Conservation (phyloP, 2,888 invertebrate species). For the Melipona bicolor region DNA sequence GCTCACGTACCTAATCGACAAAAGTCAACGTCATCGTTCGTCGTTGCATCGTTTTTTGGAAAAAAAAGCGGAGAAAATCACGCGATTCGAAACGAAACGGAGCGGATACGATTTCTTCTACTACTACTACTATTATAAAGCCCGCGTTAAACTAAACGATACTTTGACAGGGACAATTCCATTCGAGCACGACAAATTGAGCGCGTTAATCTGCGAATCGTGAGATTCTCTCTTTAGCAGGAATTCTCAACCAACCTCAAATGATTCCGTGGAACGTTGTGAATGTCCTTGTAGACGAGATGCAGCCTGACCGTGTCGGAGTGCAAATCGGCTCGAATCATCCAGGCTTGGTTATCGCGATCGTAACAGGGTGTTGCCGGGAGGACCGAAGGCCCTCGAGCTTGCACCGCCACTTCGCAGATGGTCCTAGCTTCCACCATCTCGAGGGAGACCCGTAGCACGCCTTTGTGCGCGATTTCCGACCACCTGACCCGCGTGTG, state of each 20-base stretch:
- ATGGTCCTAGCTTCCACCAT: conserved; percentile 90
- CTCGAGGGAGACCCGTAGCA: conserved; percentile 89
- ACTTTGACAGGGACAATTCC: too few relatives aligned
- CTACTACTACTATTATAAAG: too few relatives aligned
- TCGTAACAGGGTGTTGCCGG: conserved; percentile 90
- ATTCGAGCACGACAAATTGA: too few relatives aligned
- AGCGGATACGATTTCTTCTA: too few relatives aligned
- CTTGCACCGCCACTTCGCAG: conserved; percentile 86
- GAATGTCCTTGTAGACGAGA: conserved; percentile 90
- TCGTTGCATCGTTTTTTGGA: too few relatives aligned
- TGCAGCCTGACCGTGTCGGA: conserved; percentile 90
- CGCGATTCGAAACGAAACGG: too few relatives aligned
- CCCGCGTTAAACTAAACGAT: too few relatives aligned
- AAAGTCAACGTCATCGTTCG: background rate
- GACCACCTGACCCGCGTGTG: conserved; percentile 87
- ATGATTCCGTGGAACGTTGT: conserved; percentile 92
- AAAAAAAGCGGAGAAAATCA: too few relatives aligned
- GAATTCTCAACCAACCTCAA: conserved; percentile 84
- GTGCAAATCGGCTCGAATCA: conserved; percentile 91
- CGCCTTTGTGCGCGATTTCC: conserved; percentile 87
- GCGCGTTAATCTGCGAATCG: too few relatives aligned
- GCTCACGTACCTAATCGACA: conserved; percentile 85
- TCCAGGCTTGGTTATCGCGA: conserved; percentile 92
- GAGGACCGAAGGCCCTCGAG: conserved; percentile 85
- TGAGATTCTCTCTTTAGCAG: background rate